Evolutionary conservation across 2,113 vertebrate species (phyloP).

Genomic region (Rhinolophus sinicus): DNA sequence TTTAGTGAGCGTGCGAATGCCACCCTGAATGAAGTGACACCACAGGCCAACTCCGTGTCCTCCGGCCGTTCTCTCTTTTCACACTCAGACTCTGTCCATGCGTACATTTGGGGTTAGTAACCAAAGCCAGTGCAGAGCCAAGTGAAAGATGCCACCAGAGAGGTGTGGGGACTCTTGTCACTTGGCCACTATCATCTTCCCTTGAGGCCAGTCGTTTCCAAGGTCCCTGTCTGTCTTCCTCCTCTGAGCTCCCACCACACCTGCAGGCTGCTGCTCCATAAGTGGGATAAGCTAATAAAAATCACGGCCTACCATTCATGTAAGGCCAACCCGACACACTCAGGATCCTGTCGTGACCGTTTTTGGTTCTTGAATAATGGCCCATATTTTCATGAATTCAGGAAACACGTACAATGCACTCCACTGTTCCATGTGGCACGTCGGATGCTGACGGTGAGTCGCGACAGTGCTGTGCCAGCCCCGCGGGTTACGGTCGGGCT

Average conservation of each 20-base stretch:
- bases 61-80: background rate
- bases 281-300: background rate
- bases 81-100: background rate
- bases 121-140: background rate
- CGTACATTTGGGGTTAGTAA: accelerated
- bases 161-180: too few relatives aligned
- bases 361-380: background rate
- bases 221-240: background rate
- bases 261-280: background rate
- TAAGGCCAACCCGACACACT: background rate
- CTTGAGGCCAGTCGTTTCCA: accelerated
- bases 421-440: background rate
- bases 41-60: background rate
- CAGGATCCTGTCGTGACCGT: accelerated
- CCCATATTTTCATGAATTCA: background rate
- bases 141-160: background rate
- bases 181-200: background rate
- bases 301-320: background rate
- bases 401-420: background rate
- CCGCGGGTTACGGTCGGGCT: background rate
- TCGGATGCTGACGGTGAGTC: background rate
- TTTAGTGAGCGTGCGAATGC: accelerated
- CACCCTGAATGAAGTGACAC: background rate
- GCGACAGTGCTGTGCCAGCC: background rate
- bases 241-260: background rate